Percentiles rank a stretch among this genome's conserved stretches.
These are phyloP conservation scores for Tortrix viridana DNA, from an alignment of 2,888 invertebrate species.

Conservation along the genomic window DNA sequence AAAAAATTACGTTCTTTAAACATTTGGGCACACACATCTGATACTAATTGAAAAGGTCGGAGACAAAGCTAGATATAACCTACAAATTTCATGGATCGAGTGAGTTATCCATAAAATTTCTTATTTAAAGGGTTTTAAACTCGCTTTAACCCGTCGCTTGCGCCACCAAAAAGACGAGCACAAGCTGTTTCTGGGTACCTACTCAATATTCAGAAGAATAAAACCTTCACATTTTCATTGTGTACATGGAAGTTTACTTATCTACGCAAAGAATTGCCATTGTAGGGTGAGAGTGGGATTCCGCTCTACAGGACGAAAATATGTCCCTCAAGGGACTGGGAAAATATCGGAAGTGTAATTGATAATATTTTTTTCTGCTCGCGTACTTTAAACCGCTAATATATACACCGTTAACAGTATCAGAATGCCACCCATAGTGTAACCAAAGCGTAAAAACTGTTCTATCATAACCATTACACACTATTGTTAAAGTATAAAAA, in stretches of 20 bases:
- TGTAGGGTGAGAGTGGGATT: slow-evolving; percentile 22
- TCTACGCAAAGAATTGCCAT: slow-evolving; percentile 40
- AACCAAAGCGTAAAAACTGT: no score
- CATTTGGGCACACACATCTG: no score
- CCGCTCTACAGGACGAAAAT: neutral
- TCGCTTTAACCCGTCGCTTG: slow-evolving; percentile 44
- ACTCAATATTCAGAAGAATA: slow-evolving; percentile 77
- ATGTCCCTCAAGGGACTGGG: slow-evolving; percentile 4
- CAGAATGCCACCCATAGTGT: no score
- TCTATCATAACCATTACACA: no score
- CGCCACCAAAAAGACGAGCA: slow-evolving; percentile 56
- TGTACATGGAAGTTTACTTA: slow-evolving; percentile 57
- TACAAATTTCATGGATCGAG: neutral
- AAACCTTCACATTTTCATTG: slow-evolving; percentile 65
- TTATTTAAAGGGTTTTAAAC: neutral
- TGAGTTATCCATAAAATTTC: neutral
- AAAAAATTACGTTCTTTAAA: no score
- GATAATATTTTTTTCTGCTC: neutral
- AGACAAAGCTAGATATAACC: neutral
- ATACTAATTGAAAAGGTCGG: no score
- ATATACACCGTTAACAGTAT: no score
- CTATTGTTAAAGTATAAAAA: no score
- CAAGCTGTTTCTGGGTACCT: slow-evolving; percentile 70
- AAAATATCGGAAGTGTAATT: slow-evolving; percentile 18
- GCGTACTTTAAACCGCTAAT: no score